These are phyloP conservation scores for Acipenser transmontanus DNA, from an alignment of 2,797 vertebrate genomes.

Conservation along the genomic window DNA sequence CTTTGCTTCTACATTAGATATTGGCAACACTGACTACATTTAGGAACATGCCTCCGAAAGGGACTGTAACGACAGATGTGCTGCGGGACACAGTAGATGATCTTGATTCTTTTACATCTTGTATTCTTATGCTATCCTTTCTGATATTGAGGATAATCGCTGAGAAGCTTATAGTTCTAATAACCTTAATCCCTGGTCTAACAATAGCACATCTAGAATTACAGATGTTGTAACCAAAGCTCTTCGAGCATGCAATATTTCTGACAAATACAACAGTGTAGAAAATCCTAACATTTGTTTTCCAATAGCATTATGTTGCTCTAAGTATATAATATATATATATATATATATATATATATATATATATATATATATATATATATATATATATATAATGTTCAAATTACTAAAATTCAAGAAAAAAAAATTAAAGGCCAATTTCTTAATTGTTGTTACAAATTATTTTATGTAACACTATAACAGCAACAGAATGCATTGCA, in stretches of 20 bases:
- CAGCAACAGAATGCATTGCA: too few species aligned
- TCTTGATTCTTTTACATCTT: conserved; percentile 51
- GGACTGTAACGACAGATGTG: conserved; percentile 48
- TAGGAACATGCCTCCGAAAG: conserved; percentile 25
- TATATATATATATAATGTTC: too few species aligned
- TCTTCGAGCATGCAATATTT: conserved; percentile 26
- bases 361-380: too few species aligned
- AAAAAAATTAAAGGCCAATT: too few species aligned
- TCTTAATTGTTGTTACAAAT: too few species aligned
- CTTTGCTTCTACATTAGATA: too few species aligned
- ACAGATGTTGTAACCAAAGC: conserved; percentile 42
- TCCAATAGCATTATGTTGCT: too few species aligned
- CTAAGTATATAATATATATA: too few species aligned
- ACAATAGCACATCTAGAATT: conserved; percentile 46
- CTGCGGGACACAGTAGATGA: conserved; percentile 16
- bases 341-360: too few species aligned
- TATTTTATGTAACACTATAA: too few species aligned
- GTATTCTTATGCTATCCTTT: conserved; percentile 21
- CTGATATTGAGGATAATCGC: conserved; percentile 55
- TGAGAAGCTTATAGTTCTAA: conserved; percentile 53
- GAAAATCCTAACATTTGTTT: too few species aligned
- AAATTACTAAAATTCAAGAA: too few species aligned
- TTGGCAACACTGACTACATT: conserved; percentile 3
- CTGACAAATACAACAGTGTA: conserved; percentile 20
- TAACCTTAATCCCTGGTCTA: conserved; percentile 61